Evolutionary conservation across 2,888 invertebrate species (phyloP).

Genomic region (Thalpophila matura): DNA sequence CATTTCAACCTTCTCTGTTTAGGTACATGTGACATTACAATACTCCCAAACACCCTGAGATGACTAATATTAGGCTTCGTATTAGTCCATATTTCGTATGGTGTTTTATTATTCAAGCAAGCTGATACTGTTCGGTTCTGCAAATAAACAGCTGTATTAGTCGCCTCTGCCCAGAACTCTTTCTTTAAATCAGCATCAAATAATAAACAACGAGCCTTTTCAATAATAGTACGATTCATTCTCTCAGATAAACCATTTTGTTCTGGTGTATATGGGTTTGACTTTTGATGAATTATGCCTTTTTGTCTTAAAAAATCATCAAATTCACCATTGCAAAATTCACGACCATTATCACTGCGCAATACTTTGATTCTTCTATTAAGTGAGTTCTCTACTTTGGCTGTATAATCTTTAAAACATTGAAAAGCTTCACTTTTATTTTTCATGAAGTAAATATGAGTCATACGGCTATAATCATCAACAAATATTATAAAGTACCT

Average conservation of each 20-base stretch:
- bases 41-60: background rate
- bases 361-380: background rate
- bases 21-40: background rate
- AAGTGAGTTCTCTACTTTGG: background rate
- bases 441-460: conserved; percentile 33
- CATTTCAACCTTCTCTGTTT: conserved; percentile 16
- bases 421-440: conserved; percentile 39
- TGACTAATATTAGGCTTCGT: background rate
- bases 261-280: conserved; percentile 12
- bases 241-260: conserved; percentile 22
- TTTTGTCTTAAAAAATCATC: conserved; percentile 1
- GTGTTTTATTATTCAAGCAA: background rate
- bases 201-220: conserved; percentile 9
- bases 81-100: background rate
- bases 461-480: conserved; percentile 34
- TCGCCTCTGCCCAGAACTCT: conserved; percentile 10
- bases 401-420: conserved; percentile 25
- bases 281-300: conserved; percentile 19
- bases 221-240: background rate
- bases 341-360: conserved; percentile 11
- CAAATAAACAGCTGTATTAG: background rate
- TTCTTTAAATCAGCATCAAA: too few species aligned
- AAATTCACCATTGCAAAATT: conserved; percentile 15
- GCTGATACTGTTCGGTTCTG: background rate
- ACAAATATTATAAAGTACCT: conserved; percentile 20